Conservation (phyloP, 2,888 invertebrate genomes). For the Ennomos quercinarius region DNA sequence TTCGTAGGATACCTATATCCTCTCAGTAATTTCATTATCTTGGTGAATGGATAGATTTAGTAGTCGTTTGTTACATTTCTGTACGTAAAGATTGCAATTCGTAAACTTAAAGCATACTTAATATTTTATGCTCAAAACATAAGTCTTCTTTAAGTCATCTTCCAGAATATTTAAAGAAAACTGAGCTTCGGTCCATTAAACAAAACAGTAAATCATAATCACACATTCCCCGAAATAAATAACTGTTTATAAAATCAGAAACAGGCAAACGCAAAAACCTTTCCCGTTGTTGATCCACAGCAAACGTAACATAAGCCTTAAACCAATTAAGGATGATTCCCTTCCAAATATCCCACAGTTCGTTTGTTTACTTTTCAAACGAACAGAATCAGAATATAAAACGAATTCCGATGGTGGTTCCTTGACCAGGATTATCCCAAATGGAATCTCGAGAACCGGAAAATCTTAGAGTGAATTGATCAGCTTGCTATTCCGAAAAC, state of each 20-base stretch:
- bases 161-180: too few species aligned
- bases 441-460: slow-evolving; percentile 7
- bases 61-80: too few species aligned
- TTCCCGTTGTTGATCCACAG: slow-evolving; percentile 7
- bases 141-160: too few species aligned
- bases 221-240: too few species aligned
- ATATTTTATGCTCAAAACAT: too few species aligned
- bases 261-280: background rate
- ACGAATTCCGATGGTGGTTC: slow-evolving; percentile 3
- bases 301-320: slow-evolving; percentile 10
- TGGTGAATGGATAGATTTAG: too few species aligned
- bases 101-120: too few species aligned
- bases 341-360: slow-evolving; percentile 10
- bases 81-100: too few species aligned
- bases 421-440: slow-evolving; percentile 9
- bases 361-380: slow-evolving; percentile 1
- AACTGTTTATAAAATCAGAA: background rate
- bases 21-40: too few species aligned
- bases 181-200: too few species aligned
- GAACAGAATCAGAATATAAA: slow-evolving; percentile 6
- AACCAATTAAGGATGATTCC: slow-evolving; percentile 15
- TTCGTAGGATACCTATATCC: too few species aligned
- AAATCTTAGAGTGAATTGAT: slow-evolving; percentile 6
- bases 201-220: too few species aligned
- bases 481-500: slow-evolving; percentile 6